Base-by-base conservation (phyloP, 1,140 invertebrate species). In the Aphaenogaster rudis region DNA sequence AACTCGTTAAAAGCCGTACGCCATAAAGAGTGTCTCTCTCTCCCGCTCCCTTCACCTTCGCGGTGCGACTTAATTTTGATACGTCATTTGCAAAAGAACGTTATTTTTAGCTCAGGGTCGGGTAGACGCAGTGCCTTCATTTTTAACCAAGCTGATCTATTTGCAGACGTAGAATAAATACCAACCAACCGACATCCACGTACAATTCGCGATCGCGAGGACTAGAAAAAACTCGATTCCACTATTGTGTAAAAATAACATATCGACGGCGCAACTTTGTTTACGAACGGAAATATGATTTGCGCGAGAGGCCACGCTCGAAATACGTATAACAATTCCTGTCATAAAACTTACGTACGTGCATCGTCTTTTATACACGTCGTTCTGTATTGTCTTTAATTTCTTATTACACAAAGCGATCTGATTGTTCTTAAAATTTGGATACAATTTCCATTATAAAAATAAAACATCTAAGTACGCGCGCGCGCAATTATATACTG, bases 71-170 rank as follows among this genome's bases (percentile, higher is more conserved):
- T 48, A 61, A 74, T 74, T 61, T 74, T 42, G 15, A 36, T 4
- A 59, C 52, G 54, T 74, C 42, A 74, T 61, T 82, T 21, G 28
- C 54, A 54, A 84, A 61, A 74, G 21, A 13, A 28, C 17, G n/a
- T 39, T 84, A 76, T 63, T 84, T 74, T 36, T 82, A 61, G 7
- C 42, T 69, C 80, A 82, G 39, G 79, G 52, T 74, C 80, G 21
- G 15, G 13, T 57, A 42, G 64, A 71, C 36, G 42, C 11, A n/a
- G 9, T 45, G 50, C 9, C 64, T 71, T 71, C 50, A 72, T 63
- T 84, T 84, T 84, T 84, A 50, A 80, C 69, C 69, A 48, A 28
- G 69, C 42, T 28, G 52, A 39, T 84, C 67, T 76, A 76, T 84
- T 84, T 84, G 42, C 54, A 50, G 33, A 33, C 54, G 21, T 61